These are phyloP conservation scores for Thymallus thymallus DNA, from an alignment of 2,113 vertebrate genomes.

Conservation along the genomic window DNA sequence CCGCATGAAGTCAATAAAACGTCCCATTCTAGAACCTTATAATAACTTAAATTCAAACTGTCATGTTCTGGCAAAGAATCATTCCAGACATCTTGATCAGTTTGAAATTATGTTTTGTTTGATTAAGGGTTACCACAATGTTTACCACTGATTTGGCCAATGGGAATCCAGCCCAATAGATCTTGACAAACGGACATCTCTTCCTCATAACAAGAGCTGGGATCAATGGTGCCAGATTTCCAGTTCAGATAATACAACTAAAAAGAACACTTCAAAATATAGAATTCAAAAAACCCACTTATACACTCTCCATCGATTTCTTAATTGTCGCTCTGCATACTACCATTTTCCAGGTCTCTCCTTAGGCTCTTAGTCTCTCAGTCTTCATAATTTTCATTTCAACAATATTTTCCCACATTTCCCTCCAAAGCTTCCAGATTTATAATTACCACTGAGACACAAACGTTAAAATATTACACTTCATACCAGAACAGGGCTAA, in stretches of 20 bases:
- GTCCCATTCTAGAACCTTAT: conserved; percentile 62
- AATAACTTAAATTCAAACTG: conserved; percentile 68
- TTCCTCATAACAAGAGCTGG: conserved; percentile 28
- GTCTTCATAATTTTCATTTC: conserved; percentile 30
- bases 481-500: conserved; percentile 36
- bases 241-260: neutral
- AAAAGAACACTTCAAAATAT: neutral
- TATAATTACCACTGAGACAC: conserved; percentile 32
- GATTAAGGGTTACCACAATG: conserved; percentile 63
- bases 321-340: conserved; percentile 27
- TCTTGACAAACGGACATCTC: conserved; percentile 12
- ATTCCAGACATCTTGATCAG: conserved; percentile 47
- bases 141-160: conserved; percentile 54
- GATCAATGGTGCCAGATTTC: neutral
- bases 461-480: conserved; percentile 35
- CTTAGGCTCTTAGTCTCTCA: neutral
- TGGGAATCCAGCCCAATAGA: conserved; percentile 19
- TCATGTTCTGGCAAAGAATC: conserved; percentile 60
- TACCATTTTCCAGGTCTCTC: conserved; percentile 32
- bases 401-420: conserved; percentile 24
- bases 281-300: conserved; percentile 9
- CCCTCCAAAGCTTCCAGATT: conserved; percentile 22
- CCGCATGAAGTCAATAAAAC: conserved; percentile 75
- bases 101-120: conserved; percentile 66
- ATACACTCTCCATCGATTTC: conserved; percentile 26